Evolutionary conservation across 1,140 invertebrate genomes (phyloP), one percentile per base, ranked within the genome.

Genomic region (Chrysomallon squamiferum): DNA sequence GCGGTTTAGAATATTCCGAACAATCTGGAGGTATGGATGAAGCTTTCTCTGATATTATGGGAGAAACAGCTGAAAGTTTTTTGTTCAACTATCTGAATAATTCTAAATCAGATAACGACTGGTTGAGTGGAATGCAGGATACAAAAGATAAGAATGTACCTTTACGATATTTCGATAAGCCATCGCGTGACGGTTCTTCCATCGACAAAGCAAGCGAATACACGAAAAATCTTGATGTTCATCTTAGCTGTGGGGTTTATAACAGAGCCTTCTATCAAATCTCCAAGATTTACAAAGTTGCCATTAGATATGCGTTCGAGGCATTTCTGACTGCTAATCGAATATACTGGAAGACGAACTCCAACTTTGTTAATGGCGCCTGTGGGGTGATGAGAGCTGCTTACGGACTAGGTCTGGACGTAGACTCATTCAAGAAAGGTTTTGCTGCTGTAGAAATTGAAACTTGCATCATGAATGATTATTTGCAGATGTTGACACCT

Each of bases 1-100:
- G 75, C 2, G 25, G 59, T 27, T 58, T 79, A 1, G 61, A 63
- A 27, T 79, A 77, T 59, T 33, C 20, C n/a, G 61, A 61, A 7
- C 69, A 77, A 35, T 72, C 73, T 0, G 77, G 77, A 1, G 73
- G 49, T 11, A 68, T 79, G 11, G 64, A 71, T 43, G 77, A 79
- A 68, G 65, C 77, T 1, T 77, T 71, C 47, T 73, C 75, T 15
- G 77, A 79, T 47, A 65, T 79, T 2, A 62, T 62, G n/a, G 77
- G 75, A 25, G 73, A 79, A 54, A 64, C 66, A 2, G 45, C 62
- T 2, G 71, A 77, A 56, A 38, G 45, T 3, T 78, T 63, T 47
- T 43, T 68, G 47, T n/a, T n/a, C n/a, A 63, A 57, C 1, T 77
- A 62, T 33, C 38, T 72, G 13, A 2, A 25, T 3, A 47, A 65